Conservation (phyloP, 2,888 invertebrate genomes). For the Xestia c-nigrum region DNA sequence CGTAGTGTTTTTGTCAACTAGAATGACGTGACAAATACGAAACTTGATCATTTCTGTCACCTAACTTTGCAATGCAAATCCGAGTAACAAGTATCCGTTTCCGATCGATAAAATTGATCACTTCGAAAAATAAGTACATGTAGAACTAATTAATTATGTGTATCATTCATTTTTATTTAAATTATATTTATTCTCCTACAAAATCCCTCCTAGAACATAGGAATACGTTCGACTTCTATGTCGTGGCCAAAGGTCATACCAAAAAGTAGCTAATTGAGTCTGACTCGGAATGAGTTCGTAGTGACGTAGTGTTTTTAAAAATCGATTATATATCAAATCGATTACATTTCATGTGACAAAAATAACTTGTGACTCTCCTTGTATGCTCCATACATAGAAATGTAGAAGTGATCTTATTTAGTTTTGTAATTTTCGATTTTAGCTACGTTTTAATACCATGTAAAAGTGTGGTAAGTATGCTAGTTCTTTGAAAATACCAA, state of each 20-base stretch:
- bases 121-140: background rate
- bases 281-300: constrained; percentile 38
- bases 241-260: constrained; percentile 54
- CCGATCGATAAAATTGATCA: background rate
- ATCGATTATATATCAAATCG: constrained; percentile 40
- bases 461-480: background rate
- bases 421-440: no score
- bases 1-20: constrained; percentile 4
- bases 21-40: constrained; percentile 11
- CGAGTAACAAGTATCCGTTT: constrained; percentile 6
- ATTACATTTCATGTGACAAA: constrained; percentile 1
- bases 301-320: constrained; percentile 26
- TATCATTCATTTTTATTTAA: background rate
- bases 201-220: constrained; percentile 1
- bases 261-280: constrained; percentile 47
- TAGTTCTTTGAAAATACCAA: background rate
- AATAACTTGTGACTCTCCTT: background rate
- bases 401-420: background rate
- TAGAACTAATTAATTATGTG: background rate
- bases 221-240: constrained; percentile 27
- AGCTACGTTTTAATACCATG: background rate
- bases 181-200: background rate
- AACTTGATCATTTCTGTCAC: constrained; percentile 24
- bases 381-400: background rate
- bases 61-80: background rate